Evolutionary conservation across 2,888 invertebrate species (phyloP).

Genomic region (Ariolimax columbianus): DNA sequence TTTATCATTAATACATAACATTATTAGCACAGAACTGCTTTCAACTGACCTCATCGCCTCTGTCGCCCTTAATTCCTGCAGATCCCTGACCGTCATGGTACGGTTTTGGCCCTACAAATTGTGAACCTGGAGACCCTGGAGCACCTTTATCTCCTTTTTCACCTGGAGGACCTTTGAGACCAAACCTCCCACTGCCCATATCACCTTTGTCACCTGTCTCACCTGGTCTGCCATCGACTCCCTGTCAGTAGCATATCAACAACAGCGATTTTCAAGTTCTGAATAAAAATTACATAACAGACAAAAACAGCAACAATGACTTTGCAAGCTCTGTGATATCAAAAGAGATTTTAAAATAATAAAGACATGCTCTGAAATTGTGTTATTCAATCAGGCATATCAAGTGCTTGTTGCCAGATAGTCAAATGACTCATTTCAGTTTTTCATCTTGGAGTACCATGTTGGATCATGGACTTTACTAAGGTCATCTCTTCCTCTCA

Average conservation of each 20-base stretch:
- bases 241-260: conserved; percentile 55
- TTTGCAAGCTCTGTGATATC: no score
- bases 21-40: background rate
- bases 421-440: no score
- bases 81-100: conserved; percentile 54
- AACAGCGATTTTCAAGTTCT: background rate
- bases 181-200: conserved; percentile 66
- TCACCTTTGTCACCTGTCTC: conserved; percentile 78
- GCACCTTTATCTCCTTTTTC: conserved; percentile 59
- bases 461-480: no score
- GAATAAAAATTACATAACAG: background rate
- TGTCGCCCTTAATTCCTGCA: conserved; percentile 61
- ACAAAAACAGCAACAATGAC: no score
- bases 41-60: conserved; percentile 55
- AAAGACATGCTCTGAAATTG: no score
- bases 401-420: no score
- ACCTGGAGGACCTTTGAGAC: conserved; percentile 66
- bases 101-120: conserved; percentile 19
- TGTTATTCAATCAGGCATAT: no score
- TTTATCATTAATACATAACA: background rate
- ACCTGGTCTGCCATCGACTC: conserved; percentile 64
- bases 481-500: no score
- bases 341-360: no score
- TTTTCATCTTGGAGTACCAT: no score
- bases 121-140: conserved; percentile 54